A percentile compares a stretch with the other conserved stretches of the same genome.
These are phyloP conservation scores for Cavia aperea DNA, from an alignment of 2,113 vertebrate species.

Conservation along the genomic window DNA sequence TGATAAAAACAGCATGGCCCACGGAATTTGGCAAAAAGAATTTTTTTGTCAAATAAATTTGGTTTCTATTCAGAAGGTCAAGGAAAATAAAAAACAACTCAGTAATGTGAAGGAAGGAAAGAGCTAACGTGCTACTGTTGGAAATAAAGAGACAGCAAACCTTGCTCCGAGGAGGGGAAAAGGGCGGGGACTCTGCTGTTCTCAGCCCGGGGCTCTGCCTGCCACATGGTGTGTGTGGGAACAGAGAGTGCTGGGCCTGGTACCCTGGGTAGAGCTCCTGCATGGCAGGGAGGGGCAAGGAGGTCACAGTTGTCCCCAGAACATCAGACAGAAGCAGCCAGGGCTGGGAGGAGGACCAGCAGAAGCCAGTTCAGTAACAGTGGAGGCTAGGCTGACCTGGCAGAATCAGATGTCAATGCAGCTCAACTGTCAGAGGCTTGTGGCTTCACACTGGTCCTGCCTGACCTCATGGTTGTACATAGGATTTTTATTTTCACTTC, in stretches of 20 bases:
- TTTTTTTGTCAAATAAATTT: not conserved
- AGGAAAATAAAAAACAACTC: not conserved
- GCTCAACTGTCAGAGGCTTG: not conserved
- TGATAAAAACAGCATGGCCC: not conserved
- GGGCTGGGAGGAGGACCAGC: not conserved
- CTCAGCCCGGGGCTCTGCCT: not conserved
- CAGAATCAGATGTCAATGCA: not conserved
- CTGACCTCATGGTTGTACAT: not conserved
- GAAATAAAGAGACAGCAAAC: not conserved
- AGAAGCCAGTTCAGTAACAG: not conserved
- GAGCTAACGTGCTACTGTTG: not conserved
- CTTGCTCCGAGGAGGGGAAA: not conserved
- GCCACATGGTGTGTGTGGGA: fast-evolving
- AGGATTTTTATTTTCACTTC: not conserved
- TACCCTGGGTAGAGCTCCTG: not conserved
- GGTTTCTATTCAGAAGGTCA: not conserved
- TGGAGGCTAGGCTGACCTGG: not conserved
- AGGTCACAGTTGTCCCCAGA: not conserved
- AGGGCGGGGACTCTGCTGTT: no score
- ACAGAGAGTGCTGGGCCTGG: not conserved
- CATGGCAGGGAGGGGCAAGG: no score
- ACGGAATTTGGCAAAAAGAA: not conserved
- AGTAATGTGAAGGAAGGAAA: not conserved
- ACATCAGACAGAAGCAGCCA: not conserved
- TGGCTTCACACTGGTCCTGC: not conserved